phyloP scores from a whole-genome alignment of 1,140 invertebrate genomes.

The Nylanderia fulva region DNA sequence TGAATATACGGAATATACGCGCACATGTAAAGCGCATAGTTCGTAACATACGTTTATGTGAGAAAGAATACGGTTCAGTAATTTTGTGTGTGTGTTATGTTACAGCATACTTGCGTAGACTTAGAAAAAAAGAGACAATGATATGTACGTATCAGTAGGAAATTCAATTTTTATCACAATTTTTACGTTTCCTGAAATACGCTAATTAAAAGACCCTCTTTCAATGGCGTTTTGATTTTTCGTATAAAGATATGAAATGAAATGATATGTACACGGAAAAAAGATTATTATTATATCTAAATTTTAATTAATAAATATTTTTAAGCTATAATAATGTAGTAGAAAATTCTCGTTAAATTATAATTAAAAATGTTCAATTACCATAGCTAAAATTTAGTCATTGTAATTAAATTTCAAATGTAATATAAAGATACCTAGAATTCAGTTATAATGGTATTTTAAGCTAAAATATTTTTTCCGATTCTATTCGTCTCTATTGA shows the following conservation, averaged over 20 bases:
- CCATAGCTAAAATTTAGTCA: no score
- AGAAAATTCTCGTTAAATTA: no score
- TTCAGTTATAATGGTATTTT: no score
- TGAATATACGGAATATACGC: conserved; percentile 5
- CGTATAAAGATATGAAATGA: background rate
- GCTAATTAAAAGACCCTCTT: conserved; percentile 20
- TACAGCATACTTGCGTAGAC: background rate
- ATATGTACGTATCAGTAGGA: background rate
- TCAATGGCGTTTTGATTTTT: conserved; percentile 1
- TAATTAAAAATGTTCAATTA: no score
- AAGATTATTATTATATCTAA: no score
- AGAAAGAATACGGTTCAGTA: conserved; percentile 46
- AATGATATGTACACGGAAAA: background rate
- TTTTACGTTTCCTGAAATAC: conserved; percentile 43
- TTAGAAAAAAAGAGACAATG: background rate
- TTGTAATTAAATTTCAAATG: no score
- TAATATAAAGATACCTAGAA: no score
- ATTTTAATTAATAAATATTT: no score
- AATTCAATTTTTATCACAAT: background rate
- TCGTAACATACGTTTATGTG: conserved; percentile 39
- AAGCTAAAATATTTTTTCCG: no score
- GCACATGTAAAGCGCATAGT: conserved; percentile 38
- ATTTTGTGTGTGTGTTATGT: conserved; percentile 32
- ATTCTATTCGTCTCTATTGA: background rate
- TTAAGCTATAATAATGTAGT: no score